These are phyloP conservation scores for Cyclargus thomasi DNA, from an alignment of 1,140 invertebrate species.

Conservation along the genomic window DNA sequence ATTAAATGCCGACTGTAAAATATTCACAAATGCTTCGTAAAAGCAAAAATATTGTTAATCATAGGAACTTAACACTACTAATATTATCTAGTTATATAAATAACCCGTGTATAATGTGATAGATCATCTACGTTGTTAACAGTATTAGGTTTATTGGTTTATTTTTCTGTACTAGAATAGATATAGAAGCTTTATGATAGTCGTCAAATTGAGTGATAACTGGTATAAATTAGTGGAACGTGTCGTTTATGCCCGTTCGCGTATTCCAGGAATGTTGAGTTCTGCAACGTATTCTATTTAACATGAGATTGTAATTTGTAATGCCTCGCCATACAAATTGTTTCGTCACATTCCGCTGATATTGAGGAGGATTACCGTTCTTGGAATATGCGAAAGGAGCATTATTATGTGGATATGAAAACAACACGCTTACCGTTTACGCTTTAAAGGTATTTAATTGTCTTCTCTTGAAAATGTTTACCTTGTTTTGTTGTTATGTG, in stretches of 20 bases:
- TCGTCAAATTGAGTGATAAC: neutral
- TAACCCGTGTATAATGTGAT: neutral
- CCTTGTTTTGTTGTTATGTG: constrained; percentile 28
- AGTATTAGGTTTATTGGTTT: constrained; percentile 3
- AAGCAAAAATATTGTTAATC: neutral
- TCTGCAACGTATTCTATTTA: neutral
- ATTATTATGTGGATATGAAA: constrained; percentile 1
- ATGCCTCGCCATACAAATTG: neutral
- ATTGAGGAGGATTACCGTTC: neutral
- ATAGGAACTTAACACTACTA: neutral
- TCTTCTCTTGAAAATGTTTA: constrained; percentile 22
- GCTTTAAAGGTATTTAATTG: constrained; percentile 11
- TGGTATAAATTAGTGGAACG: neutral
- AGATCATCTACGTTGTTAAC: neutral
- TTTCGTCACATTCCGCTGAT: neutral
- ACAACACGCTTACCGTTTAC: constrained; percentile 12
- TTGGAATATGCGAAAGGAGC: neutral
- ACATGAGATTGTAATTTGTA: neutral
- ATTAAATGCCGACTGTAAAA: neutral
- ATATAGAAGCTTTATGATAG: neutral
- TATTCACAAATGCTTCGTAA: neutral
- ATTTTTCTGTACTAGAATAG: constrained; percentile 3
- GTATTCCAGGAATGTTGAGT: neutral
- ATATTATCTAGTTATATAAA: neutral
- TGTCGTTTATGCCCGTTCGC: neutral